Percentiles rank a stretch among this genome's conserved stretches.
These are phyloP conservation scores for Rhinoptilus africanus DNA, from an alignment of 2,113 vertebrate genomes.

Conservation along the genomic window DNA sequence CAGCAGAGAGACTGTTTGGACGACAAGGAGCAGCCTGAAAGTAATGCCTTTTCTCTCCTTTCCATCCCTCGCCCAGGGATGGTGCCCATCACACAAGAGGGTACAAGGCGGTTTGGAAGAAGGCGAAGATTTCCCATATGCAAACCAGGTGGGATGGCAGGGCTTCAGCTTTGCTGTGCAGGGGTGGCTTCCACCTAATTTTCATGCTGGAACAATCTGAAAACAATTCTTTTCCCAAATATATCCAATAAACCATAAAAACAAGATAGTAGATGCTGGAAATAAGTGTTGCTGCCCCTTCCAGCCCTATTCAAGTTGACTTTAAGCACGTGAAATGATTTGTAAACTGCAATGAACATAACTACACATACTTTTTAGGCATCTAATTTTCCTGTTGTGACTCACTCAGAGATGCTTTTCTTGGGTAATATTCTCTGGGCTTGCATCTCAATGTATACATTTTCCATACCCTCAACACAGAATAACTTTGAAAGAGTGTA, in stretches of 20 bases:
- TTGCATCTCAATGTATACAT: neutral
- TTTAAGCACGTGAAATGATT: neutral
- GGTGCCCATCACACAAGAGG: neutral
- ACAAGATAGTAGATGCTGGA: neutral
- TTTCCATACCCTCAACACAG: neutral
- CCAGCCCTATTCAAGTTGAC: neutral
- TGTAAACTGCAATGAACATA: neutral
- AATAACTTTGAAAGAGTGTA: neutral
- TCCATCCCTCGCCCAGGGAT: fast-evolving
- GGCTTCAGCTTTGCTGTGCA: neutral
- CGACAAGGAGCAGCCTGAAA: neutral
- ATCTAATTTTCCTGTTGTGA: neutral
- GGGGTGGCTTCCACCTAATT: neutral
- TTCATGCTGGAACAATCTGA: neutral
- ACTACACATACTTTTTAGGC: neutral
- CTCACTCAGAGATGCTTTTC: neutral
- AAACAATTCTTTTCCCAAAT: neutral
- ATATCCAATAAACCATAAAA: neutral
- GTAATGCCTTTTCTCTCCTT: neutral
- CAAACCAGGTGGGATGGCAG: neutral
- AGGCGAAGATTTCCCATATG: neutral
- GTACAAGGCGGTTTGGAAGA: neutral
- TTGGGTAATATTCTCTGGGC: neutral
- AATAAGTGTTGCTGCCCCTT: neutral
- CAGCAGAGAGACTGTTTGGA: neutral